Percentiles rank a stretch among this genome's conserved stretches.
Conservation (phyloP, 2,797 vertebrate genomes). For the Apogon hyalosoma region DNA sequence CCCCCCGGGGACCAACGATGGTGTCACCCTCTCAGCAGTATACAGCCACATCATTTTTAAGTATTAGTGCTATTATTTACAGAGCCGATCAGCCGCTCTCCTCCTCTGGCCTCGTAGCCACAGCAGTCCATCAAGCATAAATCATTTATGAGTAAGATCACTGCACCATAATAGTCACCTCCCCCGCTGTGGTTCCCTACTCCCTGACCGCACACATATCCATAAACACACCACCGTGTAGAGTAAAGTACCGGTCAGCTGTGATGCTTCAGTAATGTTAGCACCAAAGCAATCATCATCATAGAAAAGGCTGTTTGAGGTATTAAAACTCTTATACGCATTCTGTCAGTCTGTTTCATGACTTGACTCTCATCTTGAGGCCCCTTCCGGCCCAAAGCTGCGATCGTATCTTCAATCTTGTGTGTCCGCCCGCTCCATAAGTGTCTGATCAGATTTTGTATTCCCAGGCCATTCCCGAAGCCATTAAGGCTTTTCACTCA, state of each 20-base stretch:
- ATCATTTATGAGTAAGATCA: constrained; percentile 80
- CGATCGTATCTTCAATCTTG: constrained; percentile 20
- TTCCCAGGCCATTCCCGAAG: constrained; percentile 56
- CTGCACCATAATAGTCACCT: constrained; percentile 64
- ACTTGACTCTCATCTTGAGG: constrained; percentile 5
- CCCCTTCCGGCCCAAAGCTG: neutral
- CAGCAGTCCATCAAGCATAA: constrained; percentile 66
- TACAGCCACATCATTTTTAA: constrained; percentile 46
- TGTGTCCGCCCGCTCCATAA: constrained; percentile 2
- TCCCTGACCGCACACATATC: constrained; percentile 28
- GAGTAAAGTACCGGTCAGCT: constrained; percentile 33
- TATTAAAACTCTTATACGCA: no score
- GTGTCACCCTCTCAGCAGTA: constrained; percentile 45
- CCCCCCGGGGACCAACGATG: constrained; percentile 12
- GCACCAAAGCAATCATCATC: neutral
- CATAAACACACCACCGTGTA: constrained; percentile 45
- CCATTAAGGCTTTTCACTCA: constrained; percentile 65
- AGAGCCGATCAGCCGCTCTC: constrained; percentile 23
- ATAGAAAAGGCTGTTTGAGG: no score
- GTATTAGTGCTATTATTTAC: constrained; percentile 69
- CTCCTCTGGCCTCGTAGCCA: constrained; percentile 44
- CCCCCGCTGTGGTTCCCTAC: constrained; percentile 21
- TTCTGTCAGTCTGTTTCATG: neutral
- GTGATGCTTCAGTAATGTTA: neutral
- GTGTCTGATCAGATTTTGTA: constrained; percentile 59